Evolutionary conservation across 2,113 vertebrate genomes (phyloP).

Genomic region (Gavia stellata): DNA sequence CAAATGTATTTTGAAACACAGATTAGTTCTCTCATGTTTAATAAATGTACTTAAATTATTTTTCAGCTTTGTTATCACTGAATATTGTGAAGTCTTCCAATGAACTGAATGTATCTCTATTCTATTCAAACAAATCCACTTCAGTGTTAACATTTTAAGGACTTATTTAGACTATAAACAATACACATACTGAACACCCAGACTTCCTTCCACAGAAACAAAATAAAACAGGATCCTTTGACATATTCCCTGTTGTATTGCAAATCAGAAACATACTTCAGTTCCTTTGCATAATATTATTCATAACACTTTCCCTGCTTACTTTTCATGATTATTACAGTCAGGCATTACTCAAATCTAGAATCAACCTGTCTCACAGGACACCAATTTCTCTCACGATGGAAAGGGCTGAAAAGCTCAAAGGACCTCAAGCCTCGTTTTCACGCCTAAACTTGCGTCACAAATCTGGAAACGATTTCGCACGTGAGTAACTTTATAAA

Average conservation of each 20-base stretch:
- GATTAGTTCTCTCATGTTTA: slow-evolving; percentile 36
- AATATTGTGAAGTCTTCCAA: slow-evolving; percentile 40
- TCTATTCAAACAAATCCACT: slow-evolving; percentile 54
- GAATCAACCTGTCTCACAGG: background rate
- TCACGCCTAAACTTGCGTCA: background rate
- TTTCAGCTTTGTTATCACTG: slow-evolving; percentile 39
- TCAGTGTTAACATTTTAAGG: slow-evolving; percentile 45
- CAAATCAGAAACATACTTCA: background rate
- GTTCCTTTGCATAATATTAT: background rate
- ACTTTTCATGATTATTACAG: background rate
- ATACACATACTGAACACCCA: background rate
- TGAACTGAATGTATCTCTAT: slow-evolving; percentile 11
- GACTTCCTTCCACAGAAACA: background rate
- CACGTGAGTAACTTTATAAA: background rate
- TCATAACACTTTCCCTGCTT: background rate
- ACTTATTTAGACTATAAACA: background rate
- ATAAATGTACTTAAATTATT: slow-evolving; percentile 45
- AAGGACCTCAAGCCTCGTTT: background rate
- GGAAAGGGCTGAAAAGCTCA: background rate
- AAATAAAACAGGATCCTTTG: background rate
- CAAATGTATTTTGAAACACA: slow-evolving; percentile 22
- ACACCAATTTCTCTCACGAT: background rate
- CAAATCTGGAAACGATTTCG: background rate
- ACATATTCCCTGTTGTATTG: background rate
- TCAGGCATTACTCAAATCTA: background rate